Base-by-base conservation (phyloP, 2,888 invertebrate genomes). In the Girardia tigrina region DNA sequence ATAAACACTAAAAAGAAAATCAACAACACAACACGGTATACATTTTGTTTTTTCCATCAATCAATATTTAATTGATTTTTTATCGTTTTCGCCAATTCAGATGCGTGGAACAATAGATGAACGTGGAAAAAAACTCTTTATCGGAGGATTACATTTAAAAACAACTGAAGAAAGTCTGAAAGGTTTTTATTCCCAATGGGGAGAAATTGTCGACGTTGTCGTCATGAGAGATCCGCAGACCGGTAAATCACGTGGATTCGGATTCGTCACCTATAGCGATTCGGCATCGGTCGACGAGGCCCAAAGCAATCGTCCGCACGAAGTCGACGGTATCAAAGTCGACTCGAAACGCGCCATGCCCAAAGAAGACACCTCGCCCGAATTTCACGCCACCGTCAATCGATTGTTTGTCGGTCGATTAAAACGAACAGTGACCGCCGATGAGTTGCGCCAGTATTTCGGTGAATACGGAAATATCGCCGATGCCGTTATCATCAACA, bases 301-400 rank as follows among this genome's bases (percentile, higher is more conserved):
- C 4, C 95, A 95, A 84, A 81, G 83, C 73, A 85, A 86, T 75
- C 82, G 88, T 77, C 95, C 95, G 0, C 95, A 95, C 82, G 89
- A 90, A 82, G 91, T 95, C 78, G 94, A 94, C 85, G 92, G 92
- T 74, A 88, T 92, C 79, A 90, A 92, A 75, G 94, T 97, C 0
- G 97, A 98, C 85, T 92, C 97, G 0, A 98, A 98, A 84, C 87
- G 97, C 79, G 97, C 97, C 36, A 94, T 95, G 26, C 95, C 95
- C 0, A 88, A 92, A 80, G 87, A 87, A 79, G 84, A 84, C 77
- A 82, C 94, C 79, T 88, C 91, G 77, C 92, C 93, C 0, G 94
- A 94, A 85, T 90, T 93, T 73, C 91, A 92, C 74, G 90, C 91
- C 0, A 92, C 94, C 0, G 93, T 94, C 0, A 93, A 94, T 82